phyloP scores from a whole-genome alignment of 2,113 vertebrate genomes.

The Mesitornis unicolor region DNA sequence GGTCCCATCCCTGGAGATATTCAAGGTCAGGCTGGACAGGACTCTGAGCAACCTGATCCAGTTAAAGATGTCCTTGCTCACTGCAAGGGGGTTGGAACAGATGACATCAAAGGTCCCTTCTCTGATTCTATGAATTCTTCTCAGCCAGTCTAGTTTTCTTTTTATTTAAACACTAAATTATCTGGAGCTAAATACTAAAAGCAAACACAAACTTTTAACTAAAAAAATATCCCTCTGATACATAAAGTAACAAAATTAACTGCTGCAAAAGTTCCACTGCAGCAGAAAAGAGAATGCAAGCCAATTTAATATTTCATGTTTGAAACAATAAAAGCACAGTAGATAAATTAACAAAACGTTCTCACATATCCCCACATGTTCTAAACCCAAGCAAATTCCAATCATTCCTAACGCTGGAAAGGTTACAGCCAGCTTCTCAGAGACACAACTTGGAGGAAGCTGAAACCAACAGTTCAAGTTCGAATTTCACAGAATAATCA shows the following conservation, averaged over 20 bases:
- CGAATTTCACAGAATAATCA: constrained; percentile 30
- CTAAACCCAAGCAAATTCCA: constrained; percentile 60
- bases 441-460: constrained; percentile 42
- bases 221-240: not conserved
- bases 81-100: too few species aligned
- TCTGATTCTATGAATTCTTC: too few species aligned
- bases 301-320: constrained; percentile 11
- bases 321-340: constrained; percentile 1
- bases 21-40: too few species aligned
- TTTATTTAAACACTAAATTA: not conserved
- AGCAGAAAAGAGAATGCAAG: constrained; percentile 49
- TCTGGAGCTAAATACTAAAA: constrained; percentile 24
- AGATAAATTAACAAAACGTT: constrained; percentile 43
- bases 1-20: too few species aligned
- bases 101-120: too few species aligned
- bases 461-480: constrained; percentile 61
- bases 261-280: constrained; percentile 35
- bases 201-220: not conserved
- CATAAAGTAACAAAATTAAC: constrained; percentile 50
- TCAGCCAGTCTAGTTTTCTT: not conserved
- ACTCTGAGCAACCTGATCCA: too few species aligned
- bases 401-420: constrained; percentile 44
- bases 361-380: not conserved
- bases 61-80: too few species aligned
- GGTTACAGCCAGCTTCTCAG: constrained; percentile 51